Evolutionary conservation across 92 coral and sea anemone species (phyloP), one percentile per base, ranked within the genome.

Genomic region (Virgularia gustaviana): DNA sequence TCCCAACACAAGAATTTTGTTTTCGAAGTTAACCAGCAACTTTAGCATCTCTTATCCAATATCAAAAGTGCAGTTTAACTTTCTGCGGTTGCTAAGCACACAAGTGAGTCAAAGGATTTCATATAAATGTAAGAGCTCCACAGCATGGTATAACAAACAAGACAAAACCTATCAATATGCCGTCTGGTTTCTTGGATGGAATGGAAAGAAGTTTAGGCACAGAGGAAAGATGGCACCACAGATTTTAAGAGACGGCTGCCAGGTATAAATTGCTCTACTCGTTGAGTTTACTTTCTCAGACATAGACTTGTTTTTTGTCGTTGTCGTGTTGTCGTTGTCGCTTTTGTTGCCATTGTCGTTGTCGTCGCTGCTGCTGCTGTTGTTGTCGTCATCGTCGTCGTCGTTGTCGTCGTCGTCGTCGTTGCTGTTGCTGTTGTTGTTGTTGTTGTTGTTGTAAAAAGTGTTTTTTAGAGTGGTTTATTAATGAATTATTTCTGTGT

Each of bases 41-140:
- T 68, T 49, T 33, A 68, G 43, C 9, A 86, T 92, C 85, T 63
- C 77, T 30, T 94, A 94, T 87, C 79, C 71, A 43, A 76, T 86
- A 73, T 80, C 82, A 44, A 87, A 81, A 89, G 89, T 85, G 34
- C 99, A 94, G 85, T 75, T 94, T 1, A 94, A 94, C 86, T 94
- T 94, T 49, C 92, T 94, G 45, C 70, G 99, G 77, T 79, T 94
- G 47, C 89, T 94, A 2, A 94, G 94, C 61, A 71, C 88, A 55
- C 83, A 67, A 33, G 99, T 79, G 53, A 75, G 87, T 22, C 99
- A 94, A 65, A 65, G 65, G 56, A 59, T 94, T 5, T 82, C 87
- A 49, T 85, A 89, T 72, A 87, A 87, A 77, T 94, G 99, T 67
- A 94, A 89, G 71, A 82, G 88, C 33, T 78, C 88, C 15, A 83